phyloP scores from a whole-genome alignment of 2,888 invertebrate species.

The Drosophila percnosoma region DNA sequence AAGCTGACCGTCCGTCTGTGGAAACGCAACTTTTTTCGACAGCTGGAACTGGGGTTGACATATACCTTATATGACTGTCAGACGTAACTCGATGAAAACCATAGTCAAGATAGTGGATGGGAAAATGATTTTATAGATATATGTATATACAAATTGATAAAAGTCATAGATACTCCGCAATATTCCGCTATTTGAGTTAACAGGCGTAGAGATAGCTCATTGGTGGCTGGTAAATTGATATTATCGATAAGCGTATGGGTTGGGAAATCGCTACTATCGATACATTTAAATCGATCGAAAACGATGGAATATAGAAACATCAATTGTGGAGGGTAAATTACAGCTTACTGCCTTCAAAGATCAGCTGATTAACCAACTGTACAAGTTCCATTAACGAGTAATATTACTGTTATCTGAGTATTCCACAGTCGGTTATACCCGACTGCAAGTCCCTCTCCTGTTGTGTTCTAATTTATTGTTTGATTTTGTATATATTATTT shows the following conservation, averaged over 20 bases:
- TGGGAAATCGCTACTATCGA: background rate
- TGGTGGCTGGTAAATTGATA: background rate
- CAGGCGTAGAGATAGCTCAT: too few relatives aligned
- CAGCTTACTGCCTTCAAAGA: background rate
- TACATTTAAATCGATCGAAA: background rate
- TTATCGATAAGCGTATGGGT: background rate
- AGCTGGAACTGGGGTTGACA: too few relatives aligned
- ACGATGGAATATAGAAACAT: background rate
- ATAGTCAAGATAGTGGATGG: background rate
- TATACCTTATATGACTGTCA: background rate
- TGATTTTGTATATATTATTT: constrained; percentile 41
- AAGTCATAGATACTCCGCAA: too few relatives aligned
- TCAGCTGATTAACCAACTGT: background rate
- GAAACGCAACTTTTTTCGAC: background rate
- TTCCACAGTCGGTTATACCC: background rate
- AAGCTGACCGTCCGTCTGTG: background rate
- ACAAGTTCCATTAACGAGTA: background rate
- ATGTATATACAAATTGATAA: background rate
- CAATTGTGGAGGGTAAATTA: background rate
- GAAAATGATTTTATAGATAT: background rate
- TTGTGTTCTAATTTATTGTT: constrained; percentile 21
- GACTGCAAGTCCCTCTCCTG: background rate
- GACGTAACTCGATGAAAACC: background rate
- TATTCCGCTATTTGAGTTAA: too few relatives aligned
- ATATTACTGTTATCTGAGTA: background rate